Conservation (phyloP, 2,113 vertebrate genomes). For the Tursiops truncatus region DNA sequence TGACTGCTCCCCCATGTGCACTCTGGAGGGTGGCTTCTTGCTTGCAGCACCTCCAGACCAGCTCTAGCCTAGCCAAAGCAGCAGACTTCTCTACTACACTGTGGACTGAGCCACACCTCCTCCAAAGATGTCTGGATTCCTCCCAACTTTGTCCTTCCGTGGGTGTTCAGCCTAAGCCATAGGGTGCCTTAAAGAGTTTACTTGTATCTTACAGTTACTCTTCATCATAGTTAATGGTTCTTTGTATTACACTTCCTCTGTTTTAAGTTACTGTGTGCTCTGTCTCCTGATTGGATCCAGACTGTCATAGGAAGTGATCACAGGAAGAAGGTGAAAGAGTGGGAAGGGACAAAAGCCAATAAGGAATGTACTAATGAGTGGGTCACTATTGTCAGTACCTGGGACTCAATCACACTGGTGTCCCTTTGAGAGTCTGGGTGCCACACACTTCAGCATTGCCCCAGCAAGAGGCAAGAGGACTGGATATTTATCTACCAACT, state of each 20-base stretch:
- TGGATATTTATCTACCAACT: neutral
- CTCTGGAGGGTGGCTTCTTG: neutral
- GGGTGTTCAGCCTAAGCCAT: neutral
- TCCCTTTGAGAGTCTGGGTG: neutral
- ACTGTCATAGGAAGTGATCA: neutral
- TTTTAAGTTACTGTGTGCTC: neutral
- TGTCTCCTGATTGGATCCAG: neutral
- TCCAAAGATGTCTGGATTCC: neutral
- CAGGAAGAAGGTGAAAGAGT: neutral
- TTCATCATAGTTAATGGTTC: neutral
- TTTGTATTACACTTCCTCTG: neutral
- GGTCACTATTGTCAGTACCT: neutral
- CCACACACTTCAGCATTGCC: neutral
- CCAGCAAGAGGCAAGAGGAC: neutral
- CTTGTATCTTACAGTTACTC: neutral
- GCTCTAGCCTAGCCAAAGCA: neutral
- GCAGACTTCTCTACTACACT: neutral
- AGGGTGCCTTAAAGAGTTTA: neutral
- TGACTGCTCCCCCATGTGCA: neutral
- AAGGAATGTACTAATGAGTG: neutral
- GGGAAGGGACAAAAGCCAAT: neutral
- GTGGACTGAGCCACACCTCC: neutral
- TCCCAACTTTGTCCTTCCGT: neutral
- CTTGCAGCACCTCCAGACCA: neutral
- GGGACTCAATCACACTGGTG: neutral